Evolutionary conservation across 2,888 invertebrate genomes (phyloP).

Genomic region (Epicampocera succincta): DNA sequence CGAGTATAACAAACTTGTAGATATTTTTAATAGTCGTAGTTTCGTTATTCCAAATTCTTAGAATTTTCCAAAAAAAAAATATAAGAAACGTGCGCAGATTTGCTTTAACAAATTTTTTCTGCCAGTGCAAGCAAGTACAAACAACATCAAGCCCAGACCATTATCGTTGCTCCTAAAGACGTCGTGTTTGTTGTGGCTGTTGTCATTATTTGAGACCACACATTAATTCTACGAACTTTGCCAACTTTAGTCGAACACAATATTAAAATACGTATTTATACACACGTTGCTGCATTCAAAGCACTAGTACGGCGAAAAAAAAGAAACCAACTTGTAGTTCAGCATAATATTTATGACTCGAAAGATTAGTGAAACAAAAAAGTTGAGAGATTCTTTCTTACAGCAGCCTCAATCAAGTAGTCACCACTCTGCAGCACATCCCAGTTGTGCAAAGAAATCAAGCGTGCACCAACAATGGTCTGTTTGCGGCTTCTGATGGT

Average conservation of each 20-base stretch:
- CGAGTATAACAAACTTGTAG: no score
- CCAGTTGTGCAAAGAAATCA: conserved; percentile 27
- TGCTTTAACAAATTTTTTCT: not conserved
- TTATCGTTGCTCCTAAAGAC: conserved; percentile 19
- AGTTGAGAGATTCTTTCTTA: conserved; percentile 21
- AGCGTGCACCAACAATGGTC: conserved; percentile 21
- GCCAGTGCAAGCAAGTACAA: conserved; percentile 10
- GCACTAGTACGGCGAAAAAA: conserved; percentile 4
- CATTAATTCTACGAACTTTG: conserved; percentile 72
- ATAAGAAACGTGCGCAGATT: no score
- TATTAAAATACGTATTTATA: conserved; percentile 33
- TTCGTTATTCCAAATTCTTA: no score
- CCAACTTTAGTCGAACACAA: conserved; percentile 59
- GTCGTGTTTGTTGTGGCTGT: conserved; percentile 37
- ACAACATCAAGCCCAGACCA: not conserved
- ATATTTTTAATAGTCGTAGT: no score
- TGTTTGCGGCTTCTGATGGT: not conserved
- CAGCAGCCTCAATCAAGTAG: conserved; percentile 40
- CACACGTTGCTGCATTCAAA: conserved; percentile 6
- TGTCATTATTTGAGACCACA: conserved; percentile 69
- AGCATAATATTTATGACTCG: conserved; percentile 65
- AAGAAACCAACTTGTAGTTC: conserved; percentile 56
- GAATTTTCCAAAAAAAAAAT: no score
- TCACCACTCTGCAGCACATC: conserved; percentile 15
- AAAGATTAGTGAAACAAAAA: conserved; percentile 60